A percentile compares a stretch with the other conserved stretches of the same genome.
These are phyloP conservation scores for Acanthopleura granulata DNA, from an alignment of 2,888 invertebrate species.

Conservation along the genomic window DNA sequence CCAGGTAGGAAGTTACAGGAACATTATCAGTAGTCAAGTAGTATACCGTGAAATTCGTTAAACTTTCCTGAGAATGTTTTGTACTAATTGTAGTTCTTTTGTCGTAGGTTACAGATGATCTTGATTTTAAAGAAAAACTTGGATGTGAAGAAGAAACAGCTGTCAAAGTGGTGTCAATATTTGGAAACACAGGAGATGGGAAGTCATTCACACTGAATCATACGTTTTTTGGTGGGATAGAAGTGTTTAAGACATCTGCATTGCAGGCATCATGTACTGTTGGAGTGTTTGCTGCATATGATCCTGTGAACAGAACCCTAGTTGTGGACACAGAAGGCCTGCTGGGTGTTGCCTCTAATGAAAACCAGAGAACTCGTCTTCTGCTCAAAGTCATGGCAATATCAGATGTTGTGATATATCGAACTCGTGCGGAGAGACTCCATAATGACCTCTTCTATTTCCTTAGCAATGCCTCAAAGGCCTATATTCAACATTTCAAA, in stretches of 20 bases:
- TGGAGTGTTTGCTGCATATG: slow-evolving; percentile 84
- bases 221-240: slow-evolving; percentile 77
- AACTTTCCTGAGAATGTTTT: no score
- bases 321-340: slow-evolving; percentile 87
- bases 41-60: no score
- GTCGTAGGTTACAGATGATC: slow-evolving; percentile 59
- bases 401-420: slow-evolving; percentile 84
- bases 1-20: no score
- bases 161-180: slow-evolving; percentile 85
- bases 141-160: slow-evolving; percentile 57
- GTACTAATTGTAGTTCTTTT: background rate
- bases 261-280: slow-evolving; percentile 81
- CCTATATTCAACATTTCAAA: slow-evolving; percentile 81
- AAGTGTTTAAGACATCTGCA: slow-evolving; percentile 78
- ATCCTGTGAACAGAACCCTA: slow-evolving; percentile 77
- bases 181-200: slow-evolving; percentile 88
- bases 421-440: slow-evolving; percentile 81
- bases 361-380: slow-evolving; percentile 78
- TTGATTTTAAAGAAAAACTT: slow-evolving; percentile 64
- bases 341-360: slow-evolving; percentile 75
- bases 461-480: slow-evolving; percentile 81
- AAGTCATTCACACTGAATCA: slow-evolving; percentile 85
- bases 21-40: no score
- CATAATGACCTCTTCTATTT: slow-evolving; percentile 83
- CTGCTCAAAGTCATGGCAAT: slow-evolving; percentile 85